Conservation (phyloP, 2,113 vertebrate genomes). For the Eidolon helvum region DNA sequence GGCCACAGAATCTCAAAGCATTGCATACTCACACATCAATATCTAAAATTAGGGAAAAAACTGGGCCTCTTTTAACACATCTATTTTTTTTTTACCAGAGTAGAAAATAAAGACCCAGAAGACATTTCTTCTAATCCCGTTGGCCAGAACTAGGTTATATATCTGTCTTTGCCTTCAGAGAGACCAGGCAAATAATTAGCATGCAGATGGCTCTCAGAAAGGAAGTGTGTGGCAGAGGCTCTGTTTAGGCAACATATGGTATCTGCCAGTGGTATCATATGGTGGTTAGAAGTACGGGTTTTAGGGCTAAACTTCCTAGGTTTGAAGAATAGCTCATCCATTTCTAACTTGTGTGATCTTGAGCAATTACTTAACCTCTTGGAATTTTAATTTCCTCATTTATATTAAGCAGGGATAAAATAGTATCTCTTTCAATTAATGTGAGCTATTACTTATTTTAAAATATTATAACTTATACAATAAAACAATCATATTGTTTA, state of each 20-base stretch:
- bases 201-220: neutral
- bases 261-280: too few species aligned
- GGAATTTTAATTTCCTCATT: neutral
- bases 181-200: neutral
- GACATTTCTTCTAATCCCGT: neutral
- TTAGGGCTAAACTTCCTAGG: neutral
- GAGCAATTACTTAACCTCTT: neutral
- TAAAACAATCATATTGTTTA: neutral
- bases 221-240: neutral
- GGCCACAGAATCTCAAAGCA: neutral
- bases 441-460: neutral
- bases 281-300: too few species aligned
- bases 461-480: neutral
- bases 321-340: neutral
- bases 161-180: neutral
- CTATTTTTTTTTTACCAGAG: neutral
- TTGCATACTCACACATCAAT: neutral
- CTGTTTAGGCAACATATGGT: neutral
- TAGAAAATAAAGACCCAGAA: conserved; percentile 9
- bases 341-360: neutral
- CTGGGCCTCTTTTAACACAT: neutral
- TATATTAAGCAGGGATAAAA: neutral
- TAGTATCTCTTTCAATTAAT: neutral
- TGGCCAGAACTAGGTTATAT: neutral
- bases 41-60: conserved; percentile 5